Base-by-base conservation (phyloP, 2,888 invertebrate genomes). In the Campopleginae sp. region DNA sequence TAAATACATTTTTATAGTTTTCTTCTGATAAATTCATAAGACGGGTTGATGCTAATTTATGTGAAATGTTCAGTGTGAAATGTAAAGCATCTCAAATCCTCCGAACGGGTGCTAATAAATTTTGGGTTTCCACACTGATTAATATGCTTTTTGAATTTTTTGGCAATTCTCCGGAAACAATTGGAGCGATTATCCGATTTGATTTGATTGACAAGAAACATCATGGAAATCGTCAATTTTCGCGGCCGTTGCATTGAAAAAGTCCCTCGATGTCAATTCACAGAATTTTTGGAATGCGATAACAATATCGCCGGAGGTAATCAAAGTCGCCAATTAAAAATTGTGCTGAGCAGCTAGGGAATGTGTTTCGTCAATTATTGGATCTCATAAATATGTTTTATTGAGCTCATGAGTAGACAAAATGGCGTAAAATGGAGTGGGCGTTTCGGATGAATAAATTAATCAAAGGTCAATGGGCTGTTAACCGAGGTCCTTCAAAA, bases 361-460 rank as follows among this genome's bases (percentile, higher is more conserved):
- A 51, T 10, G 27, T n/a, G 61, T 42, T 23, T 27, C 61, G 61
- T 74, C n/a, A 44, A 61, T 44, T 61, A 74, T 74, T 31, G 61
- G 61, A 42, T 74, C 19, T 61, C 61, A 61, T 61, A 74, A 61
- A 58, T 54, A 58, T 7, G 23, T 17, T 74, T 74, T 31, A 74
- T 61, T 74, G 44, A 61, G 23, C 61, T 74, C 31, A 19, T n/a
- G 44, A 4, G 58, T 42, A 61, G 10, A 58, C 1, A 58, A 58
- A 58, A 58, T 27, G 58, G 58, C 38, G 10, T 27, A 44, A 38
- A 58, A 61, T 27, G 27, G n/a, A 61, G 74, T 75, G 54, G 75
- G 75, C 75, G 75, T 63, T 61, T 46, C 46, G 75, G 38, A 38
- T 63, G 27, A 27, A 61, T 63, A 63, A 75, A 63, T 75, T 75